These are phyloP conservation scores for Polymixis lichenea DNA, from an alignment of 2,888 invertebrate genomes.

Conservation along the genomic window DNA sequence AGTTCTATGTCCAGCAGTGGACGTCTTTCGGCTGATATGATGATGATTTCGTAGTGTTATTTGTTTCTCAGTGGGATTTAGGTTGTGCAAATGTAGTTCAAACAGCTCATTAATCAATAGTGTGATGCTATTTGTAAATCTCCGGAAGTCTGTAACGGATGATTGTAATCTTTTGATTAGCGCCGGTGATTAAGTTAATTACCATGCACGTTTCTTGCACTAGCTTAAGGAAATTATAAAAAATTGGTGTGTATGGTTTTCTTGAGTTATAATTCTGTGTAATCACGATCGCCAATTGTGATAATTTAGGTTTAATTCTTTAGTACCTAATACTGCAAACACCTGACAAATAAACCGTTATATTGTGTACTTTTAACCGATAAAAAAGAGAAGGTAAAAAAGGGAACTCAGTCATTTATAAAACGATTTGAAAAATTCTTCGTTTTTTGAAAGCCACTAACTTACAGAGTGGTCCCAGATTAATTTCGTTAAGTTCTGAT, in stretches of 20 bases:
- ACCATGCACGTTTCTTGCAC: constrained; percentile 18
- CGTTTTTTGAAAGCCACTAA: too few species aligned
- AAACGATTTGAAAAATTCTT: too few species aligned
- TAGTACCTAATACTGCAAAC: neutral
- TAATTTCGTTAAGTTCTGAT: too few species aligned
- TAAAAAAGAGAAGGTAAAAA: too few species aligned
- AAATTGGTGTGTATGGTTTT: neutral
- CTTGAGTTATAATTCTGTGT: neutral
- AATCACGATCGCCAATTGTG: neutral
- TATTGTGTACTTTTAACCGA: neutral
- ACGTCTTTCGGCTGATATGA: too few species aligned
- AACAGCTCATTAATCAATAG: neutral
- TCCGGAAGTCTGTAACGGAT: constrained; percentile 36
- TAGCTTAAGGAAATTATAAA: constrained; percentile 14
- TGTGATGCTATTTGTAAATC: constrained; percentile 14
- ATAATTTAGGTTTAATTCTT: neutral
- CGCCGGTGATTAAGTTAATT: constrained; percentile 40
- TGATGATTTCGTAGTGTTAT: neutral
- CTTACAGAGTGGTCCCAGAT: too few species aligned
- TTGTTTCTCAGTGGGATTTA: neutral
- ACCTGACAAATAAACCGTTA: neutral
- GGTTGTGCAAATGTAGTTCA: neutral
- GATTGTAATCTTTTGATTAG: constrained; percentile 33
- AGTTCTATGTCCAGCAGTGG: too few species aligned
- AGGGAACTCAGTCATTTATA: too few species aligned